Evolutionary conservation across 30 jellyfish, hydroid and myxozoan species (phyloP).

Genomic region (Catostylus mosaicus): DNA sequence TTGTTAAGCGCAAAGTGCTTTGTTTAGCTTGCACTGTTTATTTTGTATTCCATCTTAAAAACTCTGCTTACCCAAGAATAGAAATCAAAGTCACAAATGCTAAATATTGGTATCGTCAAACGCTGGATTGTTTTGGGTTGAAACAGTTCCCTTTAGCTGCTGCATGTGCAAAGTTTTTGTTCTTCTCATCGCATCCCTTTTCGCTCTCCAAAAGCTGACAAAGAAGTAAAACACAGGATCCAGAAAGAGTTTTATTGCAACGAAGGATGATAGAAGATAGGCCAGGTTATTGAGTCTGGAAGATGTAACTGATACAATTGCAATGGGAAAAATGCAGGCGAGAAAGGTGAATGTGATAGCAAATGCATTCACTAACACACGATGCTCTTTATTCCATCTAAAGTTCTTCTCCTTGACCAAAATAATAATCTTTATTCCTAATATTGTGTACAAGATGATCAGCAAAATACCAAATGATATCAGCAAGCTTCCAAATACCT

Average conservation of each 20-base stretch:
- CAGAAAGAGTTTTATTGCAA: slow-evolving; percentile 1
- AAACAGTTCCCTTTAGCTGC: no score
- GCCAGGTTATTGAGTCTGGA: neutral
- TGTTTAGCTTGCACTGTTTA: no score
- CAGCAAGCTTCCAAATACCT: neutral
- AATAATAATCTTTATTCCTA: no score
- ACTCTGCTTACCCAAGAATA: no score
- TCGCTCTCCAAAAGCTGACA: slow-evolving; percentile 19
- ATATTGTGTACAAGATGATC: neutral
- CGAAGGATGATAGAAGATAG: neutral
- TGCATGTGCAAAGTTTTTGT: neutral
- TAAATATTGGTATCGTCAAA: no score
- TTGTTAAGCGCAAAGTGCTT: no score
- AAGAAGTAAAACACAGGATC: slow-evolving; percentile 16
- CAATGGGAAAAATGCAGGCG: neutral
- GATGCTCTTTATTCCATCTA: neutral
- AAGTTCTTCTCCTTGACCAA: neutral
- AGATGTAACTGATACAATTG: neutral
- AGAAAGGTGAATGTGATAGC: neutral
- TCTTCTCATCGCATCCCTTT: neutral
- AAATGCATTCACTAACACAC: neutral
- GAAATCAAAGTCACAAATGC: no score
- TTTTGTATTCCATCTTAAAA: no score
- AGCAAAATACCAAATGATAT: neutral
- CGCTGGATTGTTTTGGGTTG: no score